These are phyloP conservation scores for Mustela nigripes DNA, from an alignment of 2,113 vertebrate species.

Conservation along the genomic window DNA sequence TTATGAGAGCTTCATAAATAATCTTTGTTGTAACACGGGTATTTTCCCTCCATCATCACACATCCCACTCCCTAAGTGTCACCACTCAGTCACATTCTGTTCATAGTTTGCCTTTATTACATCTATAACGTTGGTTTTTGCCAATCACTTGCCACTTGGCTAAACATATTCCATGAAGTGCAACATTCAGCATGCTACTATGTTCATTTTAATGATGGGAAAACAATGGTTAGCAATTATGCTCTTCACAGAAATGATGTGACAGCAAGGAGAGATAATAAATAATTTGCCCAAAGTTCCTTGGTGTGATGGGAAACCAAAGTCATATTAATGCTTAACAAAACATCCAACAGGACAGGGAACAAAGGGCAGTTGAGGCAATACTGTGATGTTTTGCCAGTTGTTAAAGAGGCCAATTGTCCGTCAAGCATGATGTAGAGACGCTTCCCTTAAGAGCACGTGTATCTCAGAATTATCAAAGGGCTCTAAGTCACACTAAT, in stretches of 20 bases:
- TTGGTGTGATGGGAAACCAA: conserved; percentile 14
- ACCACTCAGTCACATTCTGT: not conserved
- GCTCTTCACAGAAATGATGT: not conserved
- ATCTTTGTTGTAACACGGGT: not conserved
- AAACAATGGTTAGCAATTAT: not conserved
- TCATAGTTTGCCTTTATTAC: not conserved
- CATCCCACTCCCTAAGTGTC: not conserved
- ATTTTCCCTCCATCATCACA: not conserved
- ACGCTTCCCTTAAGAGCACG: not conserved
- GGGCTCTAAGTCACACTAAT: not conserved
- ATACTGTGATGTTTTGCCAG: conserved; percentile 34
- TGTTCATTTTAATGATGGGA: not conserved
- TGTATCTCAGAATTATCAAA: conserved; percentile 4
- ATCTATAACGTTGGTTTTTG: not conserved
- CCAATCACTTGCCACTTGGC: not conserved
- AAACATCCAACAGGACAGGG: conserved; percentile 18
- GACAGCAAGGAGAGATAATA: not conserved
- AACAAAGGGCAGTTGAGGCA: conserved; percentile 54
- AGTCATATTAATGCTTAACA: conserved; percentile 31
- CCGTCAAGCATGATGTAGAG: not conserved
- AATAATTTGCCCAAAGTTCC: not conserved
- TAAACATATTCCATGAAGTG: not conserved
- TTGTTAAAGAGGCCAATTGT: conserved; percentile 60
- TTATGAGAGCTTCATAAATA: not conserved
- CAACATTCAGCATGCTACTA: not conserved